Percentiles rank a stretch among this genome's conserved stretches.
Evolutionary conservation across 2,113 vertebrate genomes (phyloP).

Genomic region (Austrofundulus limnaeus): DNA sequence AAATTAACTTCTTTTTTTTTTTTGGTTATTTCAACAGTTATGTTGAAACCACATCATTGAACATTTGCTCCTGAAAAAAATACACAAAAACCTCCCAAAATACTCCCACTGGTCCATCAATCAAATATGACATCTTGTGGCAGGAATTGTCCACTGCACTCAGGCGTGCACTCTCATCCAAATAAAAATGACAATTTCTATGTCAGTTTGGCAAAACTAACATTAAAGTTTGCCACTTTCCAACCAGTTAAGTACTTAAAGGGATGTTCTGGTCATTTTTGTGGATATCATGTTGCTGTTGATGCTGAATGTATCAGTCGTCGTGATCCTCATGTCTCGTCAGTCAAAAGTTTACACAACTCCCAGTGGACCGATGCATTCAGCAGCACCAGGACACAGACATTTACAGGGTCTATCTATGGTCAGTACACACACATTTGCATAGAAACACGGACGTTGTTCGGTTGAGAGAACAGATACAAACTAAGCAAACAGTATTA

Average conservation of each 20-base stretch:
- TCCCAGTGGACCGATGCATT: too few relatives aligned
- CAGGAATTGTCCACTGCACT: constrained; percentile 38
- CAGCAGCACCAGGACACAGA: too few relatives aligned
- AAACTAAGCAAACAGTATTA: too few relatives aligned
- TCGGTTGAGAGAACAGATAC: too few relatives aligned
- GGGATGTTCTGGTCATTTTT: too few relatives aligned
- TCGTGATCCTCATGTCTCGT: too few relatives aligned
- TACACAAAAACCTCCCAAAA: neutral
- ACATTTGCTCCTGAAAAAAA: neutral
- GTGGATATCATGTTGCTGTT: too few relatives aligned
- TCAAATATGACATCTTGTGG: constrained; percentile 66
- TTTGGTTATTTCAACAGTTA: neutral
- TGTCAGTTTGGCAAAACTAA: neutral
- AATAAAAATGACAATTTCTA: neutral
- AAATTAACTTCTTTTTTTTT: neutral
- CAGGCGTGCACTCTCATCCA: neutral
- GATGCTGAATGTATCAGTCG: too few relatives aligned
- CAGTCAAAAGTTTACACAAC: too few relatives aligned
- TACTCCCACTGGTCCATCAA: neutral
- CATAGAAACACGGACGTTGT: too few relatives aligned
- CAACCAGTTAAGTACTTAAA: neutral
- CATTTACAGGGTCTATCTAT: too few relatives aligned
- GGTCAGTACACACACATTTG: too few relatives aligned
- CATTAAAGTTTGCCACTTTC: neutral
- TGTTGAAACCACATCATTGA: neutral